A percentile compares a stretch with the other conserved stretches of the same genome.
Conservation (phyloP, 2,888 invertebrate species). For the Colletes collaris region DNA sequence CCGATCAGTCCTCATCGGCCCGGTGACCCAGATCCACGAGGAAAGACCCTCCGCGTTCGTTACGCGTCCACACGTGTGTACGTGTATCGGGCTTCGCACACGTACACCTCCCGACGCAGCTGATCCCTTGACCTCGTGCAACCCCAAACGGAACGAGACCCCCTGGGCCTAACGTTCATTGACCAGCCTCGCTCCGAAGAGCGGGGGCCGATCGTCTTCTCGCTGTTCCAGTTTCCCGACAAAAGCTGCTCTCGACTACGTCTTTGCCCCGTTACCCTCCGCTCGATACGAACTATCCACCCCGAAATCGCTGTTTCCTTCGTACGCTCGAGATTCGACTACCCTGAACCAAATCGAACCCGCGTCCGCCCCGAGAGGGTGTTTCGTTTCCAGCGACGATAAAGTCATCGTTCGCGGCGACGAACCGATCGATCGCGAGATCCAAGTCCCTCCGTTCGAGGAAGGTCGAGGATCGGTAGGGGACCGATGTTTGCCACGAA, state of each 20-base stretch:
- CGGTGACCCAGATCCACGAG: conserved; percentile 80
- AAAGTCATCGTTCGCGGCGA: conserved; percentile 51
- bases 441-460: conserved; percentile 69
- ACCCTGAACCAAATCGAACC: too few relatives aligned
- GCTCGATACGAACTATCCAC: too few relatives aligned
- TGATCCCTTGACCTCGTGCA: conserved; percentile 80
- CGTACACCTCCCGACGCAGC: conserved; percentile 69
- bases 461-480: conserved; percentile 65
- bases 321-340: too few relatives aligned
- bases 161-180: conserved; percentile 68
- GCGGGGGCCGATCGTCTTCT: conserved; percentile 23
- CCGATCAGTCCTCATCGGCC: conserved; percentile 80
- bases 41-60: conserved; percentile 72
- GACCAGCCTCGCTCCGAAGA: conserved; percentile 53
- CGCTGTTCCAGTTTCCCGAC: conserved; percentile 16
- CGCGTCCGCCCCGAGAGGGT: too few relatives aligned
- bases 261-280: too few relatives aligned
- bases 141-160: conserved; percentile 74
- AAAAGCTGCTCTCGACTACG: not conserved
- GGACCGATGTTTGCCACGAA: conserved; percentile 78
- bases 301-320: too few relatives aligned
- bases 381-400: conserved; percentile 8
- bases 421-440: conserved; percentile 73
- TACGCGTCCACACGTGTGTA: conserved; percentile 54
- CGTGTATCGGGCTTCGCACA: conserved; percentile 46